phyloP scores from a whole-genome alignment of 2,113 vertebrate genomes.

The Neodon shergylaensis region DNA sequence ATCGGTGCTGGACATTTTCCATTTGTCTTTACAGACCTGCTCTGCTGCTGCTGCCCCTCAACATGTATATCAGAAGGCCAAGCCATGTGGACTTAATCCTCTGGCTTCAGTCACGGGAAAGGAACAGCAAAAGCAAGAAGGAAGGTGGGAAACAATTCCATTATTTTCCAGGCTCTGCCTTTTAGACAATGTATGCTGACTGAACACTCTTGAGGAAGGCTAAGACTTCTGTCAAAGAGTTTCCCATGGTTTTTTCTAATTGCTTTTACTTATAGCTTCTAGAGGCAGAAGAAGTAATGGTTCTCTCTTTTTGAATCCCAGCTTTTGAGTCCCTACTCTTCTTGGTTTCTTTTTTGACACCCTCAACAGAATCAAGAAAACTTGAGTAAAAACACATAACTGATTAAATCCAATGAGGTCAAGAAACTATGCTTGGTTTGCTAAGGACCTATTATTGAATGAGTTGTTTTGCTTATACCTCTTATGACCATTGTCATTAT shows the following conservation, averaged over 20 bases:
- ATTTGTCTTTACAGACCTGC: background rate
- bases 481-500: conserved; percentile 19
- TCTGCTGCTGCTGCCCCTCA: background rate
- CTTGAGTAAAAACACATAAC: background rate
- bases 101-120: background rate
- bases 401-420: no score
- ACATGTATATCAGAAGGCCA: background rate
- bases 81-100: background rate
- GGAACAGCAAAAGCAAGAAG: background rate
- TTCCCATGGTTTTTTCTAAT: background rate
- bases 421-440: no score
- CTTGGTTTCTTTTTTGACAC: background rate
- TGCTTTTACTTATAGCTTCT: background rate
- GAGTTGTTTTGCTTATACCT: background rate
- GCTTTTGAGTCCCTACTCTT: background rate
- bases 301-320: background rate
- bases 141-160: background rate
- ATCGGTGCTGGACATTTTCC: background rate
- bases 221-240: background rate
- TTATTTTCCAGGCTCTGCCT: background rate
- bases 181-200: background rate
- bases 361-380: background rate
- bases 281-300: no score
- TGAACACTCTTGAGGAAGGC: background rate
- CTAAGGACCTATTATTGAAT: background rate